These are phyloP conservation scores for Pentamera pediparva DNA, from an alignment of 53 echinoderm and acorn worm genomes.

Conservation along the genomic window DNA sequence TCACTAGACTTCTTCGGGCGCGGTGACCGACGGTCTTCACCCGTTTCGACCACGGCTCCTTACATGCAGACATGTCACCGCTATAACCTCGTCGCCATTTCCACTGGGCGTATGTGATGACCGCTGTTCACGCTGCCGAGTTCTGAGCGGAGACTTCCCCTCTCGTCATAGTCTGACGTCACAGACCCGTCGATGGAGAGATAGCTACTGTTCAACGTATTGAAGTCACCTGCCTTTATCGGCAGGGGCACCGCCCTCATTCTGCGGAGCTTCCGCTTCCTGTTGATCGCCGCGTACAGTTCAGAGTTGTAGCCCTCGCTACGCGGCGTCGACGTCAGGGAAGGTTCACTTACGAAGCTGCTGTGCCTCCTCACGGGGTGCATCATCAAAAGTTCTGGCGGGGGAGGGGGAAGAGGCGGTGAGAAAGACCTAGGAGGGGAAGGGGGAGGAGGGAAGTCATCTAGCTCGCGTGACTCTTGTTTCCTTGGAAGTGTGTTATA, in stretches of 20 bases:
- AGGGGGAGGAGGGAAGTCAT: too few species aligned
- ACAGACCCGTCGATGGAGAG: not conserved
- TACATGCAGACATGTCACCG: too few species aligned
- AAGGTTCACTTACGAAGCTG: not conserved
- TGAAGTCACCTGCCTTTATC: not conserved
- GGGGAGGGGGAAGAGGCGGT: too few species aligned
- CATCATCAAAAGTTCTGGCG: too few species aligned
- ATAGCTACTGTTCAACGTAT: conserved; percentile 10
- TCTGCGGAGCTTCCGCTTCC: conserved; percentile 1
- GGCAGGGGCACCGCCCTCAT: not conserved
- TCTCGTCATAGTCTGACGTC: not conserved
- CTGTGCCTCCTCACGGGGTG: not conserved
- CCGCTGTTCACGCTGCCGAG: too few species aligned
- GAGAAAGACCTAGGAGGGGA: too few species aligned
- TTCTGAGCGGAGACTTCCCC: not conserved
- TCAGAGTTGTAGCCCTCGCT: not conserved
- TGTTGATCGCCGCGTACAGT: conserved; percentile 18
- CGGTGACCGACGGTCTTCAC: too few species aligned
- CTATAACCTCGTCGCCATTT: too few species aligned
- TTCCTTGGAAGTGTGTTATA: not conserved
- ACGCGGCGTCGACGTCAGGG: not conserved
- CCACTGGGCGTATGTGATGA: too few species aligned
- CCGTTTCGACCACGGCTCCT: too few species aligned
- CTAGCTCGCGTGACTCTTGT: not conserved
- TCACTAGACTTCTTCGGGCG: too few species aligned